Conservation (phyloP, 1,140 invertebrate species). For the Drosophila teissieri region DNA sequence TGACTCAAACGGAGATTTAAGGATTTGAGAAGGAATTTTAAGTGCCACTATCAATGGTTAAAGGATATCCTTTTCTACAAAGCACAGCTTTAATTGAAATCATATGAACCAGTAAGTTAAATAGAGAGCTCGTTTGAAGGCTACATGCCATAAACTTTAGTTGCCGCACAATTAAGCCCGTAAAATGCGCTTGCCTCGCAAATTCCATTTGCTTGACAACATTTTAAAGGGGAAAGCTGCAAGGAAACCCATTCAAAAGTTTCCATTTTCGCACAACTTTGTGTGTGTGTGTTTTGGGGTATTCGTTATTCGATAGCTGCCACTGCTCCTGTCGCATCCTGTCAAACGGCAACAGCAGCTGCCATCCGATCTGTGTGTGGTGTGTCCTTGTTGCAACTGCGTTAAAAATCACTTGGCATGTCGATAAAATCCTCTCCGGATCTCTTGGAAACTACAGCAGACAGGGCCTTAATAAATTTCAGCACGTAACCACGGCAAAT, state of each 20-base stretch:
- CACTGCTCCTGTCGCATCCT: constrained; percentile 27
- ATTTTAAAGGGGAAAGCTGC: constrained; percentile 1
- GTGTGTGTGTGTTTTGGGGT: constrained; percentile 3
- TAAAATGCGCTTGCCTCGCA: not conserved
- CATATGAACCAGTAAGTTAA: no score
- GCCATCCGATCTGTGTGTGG: constrained; percentile 14
- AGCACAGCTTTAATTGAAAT: not conserved
- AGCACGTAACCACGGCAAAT: constrained; percentile 11
- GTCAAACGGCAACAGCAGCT: constrained; percentile 29
- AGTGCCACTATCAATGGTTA: no score
- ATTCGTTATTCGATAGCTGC: constrained; percentile 19
- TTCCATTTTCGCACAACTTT: constrained; percentile 10
- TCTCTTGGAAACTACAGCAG: constrained; percentile 29
- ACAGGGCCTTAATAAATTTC: constrained; percentile 58
- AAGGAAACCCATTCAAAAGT: constrained; percentile 4
- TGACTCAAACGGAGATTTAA: constrained; percentile 6
- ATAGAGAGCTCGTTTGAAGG: no score
- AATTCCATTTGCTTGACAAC: not conserved
- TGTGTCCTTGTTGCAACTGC: constrained; percentile 32
- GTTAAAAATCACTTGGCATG: constrained; percentile 53
- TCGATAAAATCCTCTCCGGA: constrained; percentile 40
- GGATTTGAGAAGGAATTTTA: not conserved
- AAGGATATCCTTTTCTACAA: not conserved
- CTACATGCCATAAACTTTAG: not conserved
- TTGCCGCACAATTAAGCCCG: constrained; percentile 7